phyloP scores from a whole-genome alignment of 2,113 vertebrate species.

The Megaptera novaeangliae region DNA sequence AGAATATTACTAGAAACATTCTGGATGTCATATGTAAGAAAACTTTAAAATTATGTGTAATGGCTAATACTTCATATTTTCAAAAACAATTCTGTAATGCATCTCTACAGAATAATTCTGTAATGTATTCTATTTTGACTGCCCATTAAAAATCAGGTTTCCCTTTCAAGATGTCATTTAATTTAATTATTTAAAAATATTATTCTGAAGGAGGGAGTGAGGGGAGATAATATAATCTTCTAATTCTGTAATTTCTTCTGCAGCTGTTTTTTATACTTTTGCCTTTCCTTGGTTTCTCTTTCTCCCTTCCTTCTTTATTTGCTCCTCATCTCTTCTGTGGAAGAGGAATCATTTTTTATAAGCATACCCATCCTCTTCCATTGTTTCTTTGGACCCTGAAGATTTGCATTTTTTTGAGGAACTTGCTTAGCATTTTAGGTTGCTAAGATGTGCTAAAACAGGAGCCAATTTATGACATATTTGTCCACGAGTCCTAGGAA shows the following conservation, averaged over 20 bases:
- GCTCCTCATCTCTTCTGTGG: neutral
- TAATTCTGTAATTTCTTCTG: neutral
- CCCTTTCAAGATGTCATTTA: neutral
- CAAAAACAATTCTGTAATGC: neutral
- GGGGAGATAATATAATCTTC: neutral
- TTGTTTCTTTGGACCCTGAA: neutral
- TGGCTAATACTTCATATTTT: neutral
- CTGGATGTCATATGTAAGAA: neutral
- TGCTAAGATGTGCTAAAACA: constrained; percentile 25
- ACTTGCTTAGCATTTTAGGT: neutral
- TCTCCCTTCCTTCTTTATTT: neutral
- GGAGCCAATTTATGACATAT: constrained; percentile 48
- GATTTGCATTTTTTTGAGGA: constrained; percentile 53
- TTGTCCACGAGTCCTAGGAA: constrained; percentile 32
- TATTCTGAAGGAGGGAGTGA: neutral
- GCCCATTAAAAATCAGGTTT: neutral
- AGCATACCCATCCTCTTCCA: neutral
- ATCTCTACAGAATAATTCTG: neutral
- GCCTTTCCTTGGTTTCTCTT: neutral
- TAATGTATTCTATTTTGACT: neutral
- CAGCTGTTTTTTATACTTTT: neutral
- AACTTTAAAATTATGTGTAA: neutral
- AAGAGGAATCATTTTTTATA: constrained; percentile 48
- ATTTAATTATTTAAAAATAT: neutral
- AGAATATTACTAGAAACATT: neutral